These are phyloP conservation scores for Orgyia antiqua DNA, from an alignment of 2,888 invertebrate genomes.

Conservation along the genomic window DNA sequence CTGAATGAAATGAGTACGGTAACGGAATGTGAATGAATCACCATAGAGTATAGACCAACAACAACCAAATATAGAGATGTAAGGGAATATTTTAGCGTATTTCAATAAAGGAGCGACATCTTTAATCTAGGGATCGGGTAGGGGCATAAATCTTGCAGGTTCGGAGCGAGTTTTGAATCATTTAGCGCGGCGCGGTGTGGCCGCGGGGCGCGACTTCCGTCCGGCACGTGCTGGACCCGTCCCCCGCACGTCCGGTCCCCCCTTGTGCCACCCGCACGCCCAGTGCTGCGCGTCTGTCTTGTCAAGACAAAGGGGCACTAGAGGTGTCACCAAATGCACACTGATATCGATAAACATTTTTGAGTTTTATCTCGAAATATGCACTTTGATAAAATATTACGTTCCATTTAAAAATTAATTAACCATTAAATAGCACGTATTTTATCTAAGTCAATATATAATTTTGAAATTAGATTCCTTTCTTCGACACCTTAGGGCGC, in stretches of 20 bases:
- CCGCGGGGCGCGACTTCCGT: conserved; percentile 71
- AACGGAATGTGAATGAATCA: conserved; percentile 49
- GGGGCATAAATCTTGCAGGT: conserved; percentile 77
- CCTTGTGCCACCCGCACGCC: conserved; percentile 33
- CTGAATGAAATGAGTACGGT: conserved; percentile 60
- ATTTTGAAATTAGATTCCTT: too few species aligned
- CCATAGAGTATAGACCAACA: conserved; percentile 9
- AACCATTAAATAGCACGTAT: too few species aligned
- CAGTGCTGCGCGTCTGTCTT: conserved; percentile 70
- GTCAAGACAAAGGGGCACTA: conserved; percentile 75
- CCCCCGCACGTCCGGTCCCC: conserved; percentile 26
- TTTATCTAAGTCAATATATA: too few species aligned
- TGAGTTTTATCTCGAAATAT: too few species aligned
- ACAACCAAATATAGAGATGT: conserved; percentile 2
- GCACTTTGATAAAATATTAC: too few species aligned
- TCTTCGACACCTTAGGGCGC: too few species aligned
- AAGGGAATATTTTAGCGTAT: conserved; percentile 53
- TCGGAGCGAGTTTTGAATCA: conserved; percentile 75
- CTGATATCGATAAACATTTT: conserved; percentile 17
- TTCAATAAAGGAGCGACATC: conserved; percentile 77
- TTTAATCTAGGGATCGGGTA: conserved; percentile 76
- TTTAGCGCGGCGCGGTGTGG: conserved; percentile 67
- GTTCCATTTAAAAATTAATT: too few species aligned
- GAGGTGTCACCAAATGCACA: conserved; percentile 31
- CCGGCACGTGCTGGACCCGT: conserved; percentile 65